phyloP scores from a whole-genome alignment of 2,113 vertebrate species.

The Neodon shergylaensis region DNA sequence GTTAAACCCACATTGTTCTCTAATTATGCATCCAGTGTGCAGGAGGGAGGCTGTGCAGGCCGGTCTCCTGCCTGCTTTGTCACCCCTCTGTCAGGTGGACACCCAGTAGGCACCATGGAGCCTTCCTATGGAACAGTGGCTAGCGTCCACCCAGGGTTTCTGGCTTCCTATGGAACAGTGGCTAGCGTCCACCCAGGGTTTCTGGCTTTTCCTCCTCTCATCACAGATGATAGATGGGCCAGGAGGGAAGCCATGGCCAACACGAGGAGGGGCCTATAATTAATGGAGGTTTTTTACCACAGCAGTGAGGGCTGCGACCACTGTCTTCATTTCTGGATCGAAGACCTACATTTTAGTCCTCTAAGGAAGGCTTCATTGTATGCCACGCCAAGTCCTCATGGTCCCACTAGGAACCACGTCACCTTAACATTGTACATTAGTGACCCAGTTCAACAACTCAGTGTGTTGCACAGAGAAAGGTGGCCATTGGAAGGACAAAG shows the following conservation, averaged over 20 bases:
- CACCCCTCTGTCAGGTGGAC: neutral
- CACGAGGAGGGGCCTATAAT: neutral
- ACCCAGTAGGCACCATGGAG: neutral
- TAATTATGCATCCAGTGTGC: neutral
- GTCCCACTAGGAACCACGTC: neutral
- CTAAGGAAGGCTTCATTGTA: rapidly evolving
- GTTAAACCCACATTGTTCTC: neutral
- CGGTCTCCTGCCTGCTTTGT: neutral
- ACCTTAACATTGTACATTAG: neutral
- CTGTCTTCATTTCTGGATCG: neutral
- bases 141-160: neutral
- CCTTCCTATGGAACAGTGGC: neutral
- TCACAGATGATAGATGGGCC: neutral
- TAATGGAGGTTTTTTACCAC: neutral
- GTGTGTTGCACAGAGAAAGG: neutral
- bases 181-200: neutral
- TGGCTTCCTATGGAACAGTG: too few relatives aligned
- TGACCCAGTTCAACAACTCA: neutral
- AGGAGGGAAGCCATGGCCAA: neutral
- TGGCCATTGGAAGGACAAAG: neutral
- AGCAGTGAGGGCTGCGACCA: neutral
- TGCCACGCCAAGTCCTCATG: rapidly evolving
- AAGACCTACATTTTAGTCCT: neutral
- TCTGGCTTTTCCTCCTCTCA: neutral
- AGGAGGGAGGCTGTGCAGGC: neutral